phyloP scores from a whole-genome alignment of 2,113 vertebrate species.

The Chaetodon trifascialis region DNA sequence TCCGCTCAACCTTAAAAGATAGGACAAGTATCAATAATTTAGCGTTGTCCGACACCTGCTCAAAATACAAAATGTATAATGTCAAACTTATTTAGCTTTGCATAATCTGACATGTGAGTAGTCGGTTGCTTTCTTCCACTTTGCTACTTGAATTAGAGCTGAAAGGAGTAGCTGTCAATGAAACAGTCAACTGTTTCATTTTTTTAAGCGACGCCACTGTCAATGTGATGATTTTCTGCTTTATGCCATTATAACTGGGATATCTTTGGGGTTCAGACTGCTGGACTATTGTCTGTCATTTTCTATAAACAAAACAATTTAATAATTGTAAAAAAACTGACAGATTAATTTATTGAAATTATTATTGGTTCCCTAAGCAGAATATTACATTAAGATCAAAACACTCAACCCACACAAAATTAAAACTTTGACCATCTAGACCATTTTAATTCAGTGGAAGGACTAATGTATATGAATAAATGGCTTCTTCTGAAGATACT shows the following conservation, averaged over 20 bases:
- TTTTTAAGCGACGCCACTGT: too few relatives aligned
- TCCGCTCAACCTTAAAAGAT: constrained; percentile 7
- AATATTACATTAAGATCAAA: neutral
- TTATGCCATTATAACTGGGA: neutral
- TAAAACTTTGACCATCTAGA: too few relatives aligned
- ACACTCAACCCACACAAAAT: neutral
- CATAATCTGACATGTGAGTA: neutral
- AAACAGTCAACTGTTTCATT: neutral
- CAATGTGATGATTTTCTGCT: neutral
- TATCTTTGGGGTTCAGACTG: too few relatives aligned
- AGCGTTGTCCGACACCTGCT: too few relatives aligned
- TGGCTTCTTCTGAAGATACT: neutral
- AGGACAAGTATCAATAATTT: too few relatives aligned
- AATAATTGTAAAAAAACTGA: neutral
- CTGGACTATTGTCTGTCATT: too few relatives aligned
- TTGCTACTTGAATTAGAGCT: neutral
- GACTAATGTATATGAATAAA: neutral
- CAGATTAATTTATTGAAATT: neutral
- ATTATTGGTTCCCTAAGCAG: neutral
- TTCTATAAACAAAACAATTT: neutral
- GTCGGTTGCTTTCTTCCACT: neutral
- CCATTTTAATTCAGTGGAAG: too few relatives aligned
- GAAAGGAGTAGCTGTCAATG: neutral
- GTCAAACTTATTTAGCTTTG: neutral
- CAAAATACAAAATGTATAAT: too few relatives aligned